Percentiles rank a stretch among this genome's conserved stretches.
Conservation (phyloP, 2,888 invertebrate genomes). For the Fragum whitleyi region DNA sequence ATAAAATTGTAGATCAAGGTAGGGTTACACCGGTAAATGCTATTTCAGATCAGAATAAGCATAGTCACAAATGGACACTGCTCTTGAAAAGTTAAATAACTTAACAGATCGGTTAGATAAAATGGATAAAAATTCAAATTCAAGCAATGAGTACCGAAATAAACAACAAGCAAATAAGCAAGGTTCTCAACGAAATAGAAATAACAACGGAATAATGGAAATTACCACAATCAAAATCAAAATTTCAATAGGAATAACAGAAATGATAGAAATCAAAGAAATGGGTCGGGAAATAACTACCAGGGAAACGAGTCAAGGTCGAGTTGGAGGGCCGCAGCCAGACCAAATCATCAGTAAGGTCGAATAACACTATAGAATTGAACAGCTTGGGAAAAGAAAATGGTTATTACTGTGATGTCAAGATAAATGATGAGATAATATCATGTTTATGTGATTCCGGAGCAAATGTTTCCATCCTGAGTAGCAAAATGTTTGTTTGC, state of each 20-base stretch:
- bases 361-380: constrained; percentile 23
- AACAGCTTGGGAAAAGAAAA: constrained; percentile 25
- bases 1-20: constrained; percentile 35
- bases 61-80: background rate
- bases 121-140: background rate
- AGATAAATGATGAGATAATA: constrained; percentile 26
- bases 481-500: constrained; percentile 7
- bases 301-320: constrained; percentile 36
- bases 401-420: constrained; percentile 26
- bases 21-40: background rate
- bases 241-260: background rate
- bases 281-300: background rate
- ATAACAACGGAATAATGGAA: background rate
- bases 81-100: constrained; percentile 1
- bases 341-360: constrained; percentile 33
- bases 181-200: background rate
- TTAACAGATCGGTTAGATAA: background rate
- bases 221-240: background rate
- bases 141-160: background rate
- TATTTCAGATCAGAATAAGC: background rate
- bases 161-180: background rate
- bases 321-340: constrained; percentile 29
- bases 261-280: background rate
- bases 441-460: constrained; percentile 41
- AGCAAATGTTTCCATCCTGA: constrained; percentile 37